Conservation (phyloP, 2,888 invertebrate species). For the Cheilosia impressa region DNA sequence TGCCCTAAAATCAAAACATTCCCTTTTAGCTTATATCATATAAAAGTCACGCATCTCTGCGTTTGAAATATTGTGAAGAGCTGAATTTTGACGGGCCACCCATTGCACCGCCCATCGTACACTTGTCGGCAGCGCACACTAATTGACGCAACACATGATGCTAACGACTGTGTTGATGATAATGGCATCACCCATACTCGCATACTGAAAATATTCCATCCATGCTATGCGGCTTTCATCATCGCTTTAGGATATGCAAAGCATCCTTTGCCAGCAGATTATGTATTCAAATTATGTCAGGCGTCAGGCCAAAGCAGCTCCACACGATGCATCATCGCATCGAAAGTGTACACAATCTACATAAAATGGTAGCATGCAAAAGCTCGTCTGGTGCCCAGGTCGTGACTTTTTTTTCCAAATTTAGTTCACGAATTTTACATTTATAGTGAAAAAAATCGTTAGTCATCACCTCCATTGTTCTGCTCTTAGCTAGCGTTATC, state of each 20-base stretch:
- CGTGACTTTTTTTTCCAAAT: slow-evolving; percentile 6
- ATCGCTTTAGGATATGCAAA: slow-evolving; percentile 39
- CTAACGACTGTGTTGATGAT: slow-evolving; percentile 69
- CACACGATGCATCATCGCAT: slow-evolving; percentile 55
- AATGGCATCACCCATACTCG: slow-evolving; percentile 40
- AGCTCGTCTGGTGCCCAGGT: not conserved
- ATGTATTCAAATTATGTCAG: slow-evolving; percentile 68
- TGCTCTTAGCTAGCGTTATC: slow-evolving; percentile 39
- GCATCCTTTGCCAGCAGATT: slow-evolving; percentile 47
- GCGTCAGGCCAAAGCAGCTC: slow-evolving; percentile 48
- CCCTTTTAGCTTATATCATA: not conserved
- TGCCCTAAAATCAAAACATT: too few relatives aligned
- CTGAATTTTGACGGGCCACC: slow-evolving; percentile 26
- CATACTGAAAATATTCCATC: slow-evolving; percentile 50
- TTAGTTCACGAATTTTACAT: slow-evolving; percentile 39
- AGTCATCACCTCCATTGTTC: slow-evolving; percentile 19
- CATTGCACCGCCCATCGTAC: not conserved
- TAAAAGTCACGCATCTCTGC: slow-evolving; percentile 37
- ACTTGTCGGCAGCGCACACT: slow-evolving; percentile 55
- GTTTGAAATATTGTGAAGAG: slow-evolving; percentile 19
- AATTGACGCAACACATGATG: slow-evolving; percentile 69
- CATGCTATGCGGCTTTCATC: slow-evolving; percentile 36
- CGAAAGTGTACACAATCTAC: slow-evolving; percentile 1
- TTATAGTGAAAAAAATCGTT: slow-evolving; percentile 21
- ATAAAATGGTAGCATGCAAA: not conserved